A percentile compares a stretch with the other conserved stretches of the same genome.
Evolutionary conservation across 2,888 invertebrate species (phyloP).

Genomic region (Euplagia quadripunctaria): DNA sequence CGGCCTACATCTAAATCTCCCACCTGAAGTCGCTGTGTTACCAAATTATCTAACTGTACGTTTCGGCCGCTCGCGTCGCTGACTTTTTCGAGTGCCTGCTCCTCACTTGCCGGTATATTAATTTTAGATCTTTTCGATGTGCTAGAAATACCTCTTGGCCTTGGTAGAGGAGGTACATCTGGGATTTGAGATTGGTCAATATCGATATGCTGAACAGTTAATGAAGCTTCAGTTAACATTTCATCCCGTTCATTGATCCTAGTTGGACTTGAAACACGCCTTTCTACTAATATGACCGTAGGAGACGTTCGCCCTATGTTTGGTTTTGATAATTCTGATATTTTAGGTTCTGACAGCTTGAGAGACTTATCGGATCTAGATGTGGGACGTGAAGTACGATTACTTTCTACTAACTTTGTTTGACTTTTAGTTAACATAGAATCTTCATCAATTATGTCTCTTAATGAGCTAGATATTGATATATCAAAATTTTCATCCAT

Average conservation of each 20-base stretch:
- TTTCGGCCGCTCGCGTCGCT: conserved; percentile 73
- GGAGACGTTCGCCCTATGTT: conserved; percentile 87
- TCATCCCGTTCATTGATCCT: conserved; percentile 87
- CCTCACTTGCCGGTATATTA: conserved; percentile 54
- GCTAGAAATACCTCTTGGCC: conserved; percentile 61
- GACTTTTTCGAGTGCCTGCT: conserved; percentile 73
- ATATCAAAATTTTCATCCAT: conserved; percentile 81
- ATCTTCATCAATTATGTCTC: conserved; percentile 85
- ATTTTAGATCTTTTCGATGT: conserved; percentile 57
- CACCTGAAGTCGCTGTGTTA: conserved; percentile 90
- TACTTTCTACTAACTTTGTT: conserved; percentile 82
- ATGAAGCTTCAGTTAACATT: conserved; percentile 89
- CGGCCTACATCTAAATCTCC: conserved; percentile 93
- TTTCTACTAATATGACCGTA: conserved; percentile 88
- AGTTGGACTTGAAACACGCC: conserved; percentile 88
- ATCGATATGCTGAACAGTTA: conserved; percentile 90
- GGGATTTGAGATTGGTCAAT: conserved; percentile 81
- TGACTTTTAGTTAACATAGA: conserved; percentile 83
- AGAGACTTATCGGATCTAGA: conserved; percentile 87
- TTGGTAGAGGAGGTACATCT: conserved; percentile 81
- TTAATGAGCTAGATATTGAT: conserved; percentile 81
- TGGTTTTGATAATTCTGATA: conserved; percentile 86
- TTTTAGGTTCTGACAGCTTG: conserved; percentile 86
- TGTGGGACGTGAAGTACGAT: conserved; percentile 81
- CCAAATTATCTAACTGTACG: conserved; percentile 78